Conservation (phyloP, 1,140 invertebrate genomes). For the Drosophila sulfurigaster region DNA sequence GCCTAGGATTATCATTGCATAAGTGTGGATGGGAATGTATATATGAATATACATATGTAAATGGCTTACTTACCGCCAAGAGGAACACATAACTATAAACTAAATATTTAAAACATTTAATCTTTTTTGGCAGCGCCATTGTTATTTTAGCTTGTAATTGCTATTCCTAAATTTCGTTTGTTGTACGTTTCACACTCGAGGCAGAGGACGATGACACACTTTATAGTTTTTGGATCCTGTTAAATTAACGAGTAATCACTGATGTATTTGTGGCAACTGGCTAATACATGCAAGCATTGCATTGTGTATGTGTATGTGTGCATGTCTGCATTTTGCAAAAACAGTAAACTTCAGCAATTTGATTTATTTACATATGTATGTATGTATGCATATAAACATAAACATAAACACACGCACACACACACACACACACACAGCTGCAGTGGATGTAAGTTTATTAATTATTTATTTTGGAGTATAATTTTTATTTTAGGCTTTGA, state of each 20-base stretch:
- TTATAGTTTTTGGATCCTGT: conserved; percentile 19
- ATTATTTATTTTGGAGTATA: not conserved
- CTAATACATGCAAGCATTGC: conserved; percentile 8
- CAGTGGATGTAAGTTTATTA: not conserved
- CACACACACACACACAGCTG: not conserved
- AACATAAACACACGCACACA: not conserved
- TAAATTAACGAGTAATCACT: conserved; percentile 5
- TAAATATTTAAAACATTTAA: conserved; percentile 85
- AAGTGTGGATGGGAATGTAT: not conserved
- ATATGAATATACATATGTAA: not conserved
- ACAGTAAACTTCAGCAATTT: too few relatives aligned
- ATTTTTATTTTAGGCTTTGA: conserved; percentile 8
- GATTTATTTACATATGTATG: not conserved
- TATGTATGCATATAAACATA: not conserved
- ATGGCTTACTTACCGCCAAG: conserved; percentile 78
- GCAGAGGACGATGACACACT: conserved; percentile 7
- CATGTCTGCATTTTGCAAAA: not conserved
- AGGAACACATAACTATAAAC: conserved; percentile 84
- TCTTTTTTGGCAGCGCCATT: conserved; percentile 83
- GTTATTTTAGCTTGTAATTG: conserved; percentile 26
- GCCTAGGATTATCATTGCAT: not conserved
- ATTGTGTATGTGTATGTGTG: conserved; percentile 5
- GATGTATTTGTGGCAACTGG: conserved; percentile 1
- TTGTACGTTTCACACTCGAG: conserved; percentile 1
- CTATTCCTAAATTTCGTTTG: conserved; percentile 19